A percentile compares a stretch with the other conserved stretches of the same genome.
phyloP scores from a whole-genome alignment of 2,113 vertebrate species.

The Ameiurus melas region DNA sequence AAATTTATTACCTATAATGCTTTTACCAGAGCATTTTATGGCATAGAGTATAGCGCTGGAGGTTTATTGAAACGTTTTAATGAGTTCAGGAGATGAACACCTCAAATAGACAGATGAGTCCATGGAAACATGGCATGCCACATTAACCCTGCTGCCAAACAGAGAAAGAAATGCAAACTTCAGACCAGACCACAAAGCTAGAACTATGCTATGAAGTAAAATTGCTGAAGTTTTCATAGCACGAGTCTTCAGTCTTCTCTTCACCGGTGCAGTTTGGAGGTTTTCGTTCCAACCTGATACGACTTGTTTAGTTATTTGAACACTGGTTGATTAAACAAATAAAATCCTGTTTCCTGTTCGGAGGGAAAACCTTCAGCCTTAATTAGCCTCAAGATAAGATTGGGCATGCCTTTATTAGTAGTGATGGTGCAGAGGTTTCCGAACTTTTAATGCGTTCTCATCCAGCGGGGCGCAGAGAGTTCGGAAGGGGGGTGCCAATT shows the following conservation, averaged over 20 bases:
- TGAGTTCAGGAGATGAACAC: not conserved
- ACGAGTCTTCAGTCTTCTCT: too few relatives aligned
- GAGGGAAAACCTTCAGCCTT: not conserved
- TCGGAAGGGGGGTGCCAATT: too few relatives aligned
- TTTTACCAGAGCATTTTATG: not conserved
- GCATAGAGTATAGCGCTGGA: not conserved
- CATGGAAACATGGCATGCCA: not conserved
- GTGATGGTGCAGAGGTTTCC: not conserved
- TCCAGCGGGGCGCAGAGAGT: too few relatives aligned
- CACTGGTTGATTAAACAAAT: not conserved
- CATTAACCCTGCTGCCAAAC: not conserved
- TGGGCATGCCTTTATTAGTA: not conserved
- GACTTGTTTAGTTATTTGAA: not conserved
- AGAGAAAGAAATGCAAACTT: not conserved
- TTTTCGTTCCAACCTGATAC: not conserved
- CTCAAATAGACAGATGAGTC: not conserved
- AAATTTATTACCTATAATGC: not conserved
- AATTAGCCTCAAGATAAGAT: not conserved
- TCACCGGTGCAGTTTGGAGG: not conserved
- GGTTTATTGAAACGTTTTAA: constrained; percentile 2
- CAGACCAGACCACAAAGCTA: not conserved
- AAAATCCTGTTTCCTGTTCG: too few relatives aligned
- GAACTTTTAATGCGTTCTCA: too few relatives aligned
- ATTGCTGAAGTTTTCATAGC: not conserved
- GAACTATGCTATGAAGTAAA: not conserved